Percentiles rank a stretch among this genome's conserved stretches.
Evolutionary conservation across 1,140 invertebrate genomes (phyloP).

Genomic region (Periplaneta americana): DNA sequence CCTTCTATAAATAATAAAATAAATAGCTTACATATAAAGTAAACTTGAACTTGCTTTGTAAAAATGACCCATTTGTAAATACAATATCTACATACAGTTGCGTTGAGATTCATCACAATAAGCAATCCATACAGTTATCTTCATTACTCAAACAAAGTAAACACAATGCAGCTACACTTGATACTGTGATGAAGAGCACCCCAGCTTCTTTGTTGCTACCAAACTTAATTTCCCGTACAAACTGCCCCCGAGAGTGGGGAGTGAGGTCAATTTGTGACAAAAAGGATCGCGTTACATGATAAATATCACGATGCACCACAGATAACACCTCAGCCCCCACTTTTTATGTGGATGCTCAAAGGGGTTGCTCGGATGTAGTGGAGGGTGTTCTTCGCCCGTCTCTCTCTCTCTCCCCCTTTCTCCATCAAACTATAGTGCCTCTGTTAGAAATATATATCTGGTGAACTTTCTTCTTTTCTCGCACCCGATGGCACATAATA

Average conservation of each 20-base stretch:
- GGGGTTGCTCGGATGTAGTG: background rate
- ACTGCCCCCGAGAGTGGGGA: background rate
- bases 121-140: no score
- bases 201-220: background rate
- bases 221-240: background rate
- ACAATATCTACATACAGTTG: no score
- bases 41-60: no score
- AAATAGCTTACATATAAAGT: no score
- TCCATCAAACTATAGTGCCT: background rate
- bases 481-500: constrained; percentile 11
- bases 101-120: no score
- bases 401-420: background rate
- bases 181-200: no score
- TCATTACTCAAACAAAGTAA: no score
- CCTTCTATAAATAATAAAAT: no score
- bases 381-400: no score
- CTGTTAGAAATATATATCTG: background rate
- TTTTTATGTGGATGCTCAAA: background rate
- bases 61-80: no score
- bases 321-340: background rate
- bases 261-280: background rate
- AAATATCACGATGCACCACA: background rate
- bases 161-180: no score
- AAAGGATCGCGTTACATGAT: background rate
- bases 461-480: background rate